Base-by-base conservation (phyloP, 2,113 vertebrate genomes). In the Paraplagusia blochii region DNA sequence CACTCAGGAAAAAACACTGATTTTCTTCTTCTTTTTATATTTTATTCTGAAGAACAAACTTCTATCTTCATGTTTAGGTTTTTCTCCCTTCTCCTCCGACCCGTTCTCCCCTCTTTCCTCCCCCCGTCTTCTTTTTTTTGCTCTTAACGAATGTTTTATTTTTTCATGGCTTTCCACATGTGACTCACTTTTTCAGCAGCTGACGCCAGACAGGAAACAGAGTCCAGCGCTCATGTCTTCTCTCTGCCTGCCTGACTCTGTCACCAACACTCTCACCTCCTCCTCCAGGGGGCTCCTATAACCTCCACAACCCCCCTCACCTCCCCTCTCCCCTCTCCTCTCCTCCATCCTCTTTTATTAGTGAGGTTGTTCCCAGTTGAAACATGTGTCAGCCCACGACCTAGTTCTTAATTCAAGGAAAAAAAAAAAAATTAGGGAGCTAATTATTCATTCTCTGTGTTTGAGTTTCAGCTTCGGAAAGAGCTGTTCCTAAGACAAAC, bases 111-210 rank as follows among this genome's bases (percentile, higher is more conserved):
- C 36, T 69, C 40, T 71, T 57, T 66, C 49, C 76, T 73, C 69
- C 70, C 43, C 56, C 53, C 38, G 50, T 66, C 47, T 47, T 74
- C 58, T 65, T 62, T 58, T 59, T 79, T 62, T 39, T 69, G 63
- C 58, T 57, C 60, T 75, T 22, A 38, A 29, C 22, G 2, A 29
- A 29, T 47, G 17, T 57, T 58, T 52, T 53, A 46, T 64, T 72
- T 67, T 72, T 75, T 78, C 76, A 75, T 74, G 58, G 71, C 78
- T 86, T 83, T 86, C 84, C 76, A 81, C 76, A 74, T 81, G 77
- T 87, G 87, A 90, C 82, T 88, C 85, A 89, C 63, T 88, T 80
- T 83, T 87, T 87, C 81, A 83, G 70, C 54, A 78, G 74, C 66
- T 58, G 57, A 71, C 69, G 84, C 88, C 82, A 89, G 82, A 83